Conservation (phyloP, 1,140 invertebrate genomes). For the Saccostrea echinata region DNA sequence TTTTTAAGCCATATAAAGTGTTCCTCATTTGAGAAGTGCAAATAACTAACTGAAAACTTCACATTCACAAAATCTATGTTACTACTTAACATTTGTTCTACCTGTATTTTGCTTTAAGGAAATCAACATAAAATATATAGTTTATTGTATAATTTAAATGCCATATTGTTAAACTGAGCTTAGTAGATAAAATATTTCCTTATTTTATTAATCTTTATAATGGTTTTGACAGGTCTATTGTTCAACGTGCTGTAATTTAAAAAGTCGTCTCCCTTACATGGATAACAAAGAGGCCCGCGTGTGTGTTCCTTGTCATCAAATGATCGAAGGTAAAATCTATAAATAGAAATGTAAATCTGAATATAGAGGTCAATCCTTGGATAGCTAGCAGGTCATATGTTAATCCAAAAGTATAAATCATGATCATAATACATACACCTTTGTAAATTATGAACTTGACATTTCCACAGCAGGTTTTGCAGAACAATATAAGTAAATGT, state of each 20-base stretch:
- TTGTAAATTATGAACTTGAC: too few relatives aligned
- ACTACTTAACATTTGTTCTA: neutral
- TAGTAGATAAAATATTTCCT: neutral
- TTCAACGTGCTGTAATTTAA: constrained; percentile 89
- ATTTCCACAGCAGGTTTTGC: too few relatives aligned
- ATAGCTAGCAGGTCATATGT: too few relatives aligned
- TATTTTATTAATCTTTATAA: neutral
- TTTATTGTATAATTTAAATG: neutral
- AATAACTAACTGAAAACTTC: neutral
- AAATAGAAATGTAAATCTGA: neutral
- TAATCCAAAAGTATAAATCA: too few relatives aligned
- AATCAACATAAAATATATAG: neutral
- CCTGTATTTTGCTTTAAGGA: neutral
- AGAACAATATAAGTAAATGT: too few relatives aligned
- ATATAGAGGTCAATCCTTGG: too few relatives aligned
- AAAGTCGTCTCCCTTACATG: constrained; percentile 88
- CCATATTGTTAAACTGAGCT: neutral
- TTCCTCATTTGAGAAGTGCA: neutral
- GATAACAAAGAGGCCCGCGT: constrained; percentile 85
- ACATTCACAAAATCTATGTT: neutral
- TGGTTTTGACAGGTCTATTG: constrained; percentile 86
- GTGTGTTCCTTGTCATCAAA: constrained; percentile 80
- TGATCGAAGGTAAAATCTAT: constrained; percentile 57
- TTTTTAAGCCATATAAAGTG: neutral
- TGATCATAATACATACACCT: too few relatives aligned